Base-by-base conservation (phyloP, 92 coral and sea anemone species). In the Zoanthus sansibaricus region DNA sequence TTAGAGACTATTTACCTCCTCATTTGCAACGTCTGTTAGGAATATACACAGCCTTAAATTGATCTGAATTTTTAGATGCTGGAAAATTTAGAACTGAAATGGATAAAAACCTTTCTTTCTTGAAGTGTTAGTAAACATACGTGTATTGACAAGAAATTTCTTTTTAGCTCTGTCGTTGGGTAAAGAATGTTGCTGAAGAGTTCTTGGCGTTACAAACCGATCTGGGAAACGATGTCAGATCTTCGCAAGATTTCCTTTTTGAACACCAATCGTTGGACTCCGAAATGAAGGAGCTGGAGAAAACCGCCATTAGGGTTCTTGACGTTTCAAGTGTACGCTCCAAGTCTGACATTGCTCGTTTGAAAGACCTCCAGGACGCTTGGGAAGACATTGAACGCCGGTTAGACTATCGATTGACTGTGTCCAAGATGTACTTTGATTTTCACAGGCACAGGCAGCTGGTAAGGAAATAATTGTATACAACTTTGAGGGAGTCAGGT, bases 371-470 rank as follows among this genome's bases (percentile, higher is more conserved):
- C 15, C 91, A 96, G 74, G 92, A 84, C 46, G 80, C 89, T 10
- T 95, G 98, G 98, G 78, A 88, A 21, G 78, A 82, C 59, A 82
- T 97, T 89, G 89, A 76, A 32, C 87, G 87, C 67, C 91, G 98
- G 8, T 88, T 97, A n/a, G 92, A 91, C 21, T 97, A 88, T 94
- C 90, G 99, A 84, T 91, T 97, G 66, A 76, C 90, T 11, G 75
- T 97, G 45, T 98, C 93, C 33, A 95, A 95, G 84, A 90, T 93
- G 89, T 95, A 92, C 90, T 94, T 90, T 84, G 98, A 93, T 71
- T 97, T 97, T 79, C 95, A 96, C 86, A 94, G 97, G 46, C 99
- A 97, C 82, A 87, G 92, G 48, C 92, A 92, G n/a, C 82, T 91
- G 94, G 98, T 96, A 84, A 88, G 92, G 6, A 44, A 44, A 30